Conservation (phyloP, 2,113 vertebrate genomes). For the western clawed frog (Xenopus tropicalis) region DNA sequence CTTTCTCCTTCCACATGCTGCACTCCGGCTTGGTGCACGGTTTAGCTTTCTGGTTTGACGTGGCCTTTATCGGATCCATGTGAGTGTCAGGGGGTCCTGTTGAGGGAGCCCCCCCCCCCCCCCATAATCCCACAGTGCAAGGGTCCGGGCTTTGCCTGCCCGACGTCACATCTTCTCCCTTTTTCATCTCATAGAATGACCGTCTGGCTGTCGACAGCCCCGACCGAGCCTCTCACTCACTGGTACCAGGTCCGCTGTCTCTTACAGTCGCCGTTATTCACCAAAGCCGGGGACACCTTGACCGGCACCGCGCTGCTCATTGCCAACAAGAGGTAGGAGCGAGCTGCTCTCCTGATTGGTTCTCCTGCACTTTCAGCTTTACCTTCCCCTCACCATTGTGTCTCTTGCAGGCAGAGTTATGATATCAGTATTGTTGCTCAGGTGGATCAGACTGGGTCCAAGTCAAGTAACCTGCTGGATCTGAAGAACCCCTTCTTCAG, state of each 20-base stretch:
- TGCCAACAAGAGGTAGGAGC: slow-evolving; percentile 85
- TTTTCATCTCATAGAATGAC: slow-evolving; percentile 72
- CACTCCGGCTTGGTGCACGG: slow-evolving; percentile 90
- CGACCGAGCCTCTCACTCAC: slow-evolving; percentile 91
- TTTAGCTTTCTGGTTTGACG: slow-evolving; percentile 93
- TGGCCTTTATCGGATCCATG: slow-evolving; percentile 89
- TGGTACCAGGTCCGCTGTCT: slow-evolving; percentile 96
- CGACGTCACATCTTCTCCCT: neutral
- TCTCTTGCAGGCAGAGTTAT: slow-evolving; percentile 81
- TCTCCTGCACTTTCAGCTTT: neutral
- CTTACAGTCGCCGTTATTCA: slow-evolving; percentile 90
- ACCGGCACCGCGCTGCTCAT: slow-evolving; percentile 88
- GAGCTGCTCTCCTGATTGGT: neutral
- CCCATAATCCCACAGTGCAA: neutral
- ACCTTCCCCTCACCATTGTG: neutral
- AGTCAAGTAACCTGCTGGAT: slow-evolving; percentile 91
- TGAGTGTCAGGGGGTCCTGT: slow-evolving; percentile 60
- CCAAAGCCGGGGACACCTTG: slow-evolving; percentile 91
- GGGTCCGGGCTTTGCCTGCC: neutral
- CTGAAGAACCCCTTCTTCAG: slow-evolving; percentile 96
- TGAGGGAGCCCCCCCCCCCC: too few relatives aligned
- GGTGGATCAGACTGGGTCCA: slow-evolving; percentile 94
- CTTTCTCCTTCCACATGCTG: slow-evolving; percentile 96
- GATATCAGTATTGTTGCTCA: slow-evolving; percentile 95
- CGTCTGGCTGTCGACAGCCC: slow-evolving; percentile 90